These are phyloP conservation scores for Ptycholaimellus sp. DNA, from an alignment of 2,888 invertebrate species.

Conservation along the genomic window DNA sequence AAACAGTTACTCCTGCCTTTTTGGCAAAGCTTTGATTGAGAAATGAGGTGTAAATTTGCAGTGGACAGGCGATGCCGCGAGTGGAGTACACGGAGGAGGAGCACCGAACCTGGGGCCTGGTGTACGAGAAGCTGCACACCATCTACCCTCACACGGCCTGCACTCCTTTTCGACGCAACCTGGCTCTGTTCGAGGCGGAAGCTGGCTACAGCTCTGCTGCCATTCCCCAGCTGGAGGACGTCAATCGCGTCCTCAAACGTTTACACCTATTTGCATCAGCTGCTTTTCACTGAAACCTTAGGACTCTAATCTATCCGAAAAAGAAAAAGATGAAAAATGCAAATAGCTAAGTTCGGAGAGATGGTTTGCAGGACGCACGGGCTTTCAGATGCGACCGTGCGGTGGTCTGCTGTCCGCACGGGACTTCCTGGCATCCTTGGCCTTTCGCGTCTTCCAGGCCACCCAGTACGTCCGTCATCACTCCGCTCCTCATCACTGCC, in stretches of 20 bases:
- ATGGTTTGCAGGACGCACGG: conserved; percentile 71
- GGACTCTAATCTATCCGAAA: too few species aligned
- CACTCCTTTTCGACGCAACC: conserved; percentile 38
- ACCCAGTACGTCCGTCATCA: conserved; percentile 94
- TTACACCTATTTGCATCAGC: too few species aligned
- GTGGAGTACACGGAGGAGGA: conserved; percentile 73
- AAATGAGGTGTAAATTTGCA: conserved; percentile 32
- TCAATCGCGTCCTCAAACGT: conserved; percentile 69
- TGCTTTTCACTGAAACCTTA: too few species aligned
- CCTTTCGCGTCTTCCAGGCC: conserved; percentile 40
- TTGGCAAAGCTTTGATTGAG: background rate
- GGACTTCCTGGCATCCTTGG: conserved; percentile 73
- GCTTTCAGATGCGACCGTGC: conserved; percentile 83
- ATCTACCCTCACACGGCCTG: conserved; percentile 81
- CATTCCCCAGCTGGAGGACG: conserved; percentile 81
- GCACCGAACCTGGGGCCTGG: conserved; percentile 71
- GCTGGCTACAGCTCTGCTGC: conserved; percentile 58
- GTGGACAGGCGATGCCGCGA: conserved; percentile 66
- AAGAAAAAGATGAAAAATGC: too few species aligned
- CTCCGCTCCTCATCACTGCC: conserved; percentile 80
- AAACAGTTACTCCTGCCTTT: conserved; percentile 17
- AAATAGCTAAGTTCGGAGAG: too few species aligned
- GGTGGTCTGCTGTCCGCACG: conserved; percentile 86
- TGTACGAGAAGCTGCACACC: conserved; percentile 66
- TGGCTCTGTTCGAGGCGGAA: conserved; percentile 59